phyloP scores from a whole-genome alignment of 2,888 invertebrate species.

The Pediacus dermestoides region DNA sequence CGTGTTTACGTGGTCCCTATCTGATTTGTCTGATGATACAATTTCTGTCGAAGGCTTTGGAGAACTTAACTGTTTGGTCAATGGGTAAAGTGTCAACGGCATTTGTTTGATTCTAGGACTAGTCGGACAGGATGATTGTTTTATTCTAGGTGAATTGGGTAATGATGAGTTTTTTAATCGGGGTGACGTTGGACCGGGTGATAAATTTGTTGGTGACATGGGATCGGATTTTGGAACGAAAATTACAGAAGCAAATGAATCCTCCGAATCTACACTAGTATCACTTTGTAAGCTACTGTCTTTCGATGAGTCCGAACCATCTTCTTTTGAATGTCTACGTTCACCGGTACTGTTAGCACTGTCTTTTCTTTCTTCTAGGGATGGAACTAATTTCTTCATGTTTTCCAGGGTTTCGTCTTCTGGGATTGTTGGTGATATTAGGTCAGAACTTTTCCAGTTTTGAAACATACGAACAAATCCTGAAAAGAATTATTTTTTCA shows the following conservation, averaged over 20 bases:
- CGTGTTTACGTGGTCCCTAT: slow-evolving; percentile 32
- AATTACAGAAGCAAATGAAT: slow-evolving; percentile 90
- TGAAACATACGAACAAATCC: slow-evolving; percentile 82
- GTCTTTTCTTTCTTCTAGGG: slow-evolving; percentile 39
- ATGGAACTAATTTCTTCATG: slow-evolving; percentile 24
- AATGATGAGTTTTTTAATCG: slow-evolving; percentile 66
- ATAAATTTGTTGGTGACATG: slow-evolving; percentile 58
- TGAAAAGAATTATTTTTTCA: no score
- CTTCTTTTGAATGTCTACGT: slow-evolving; percentile 77
- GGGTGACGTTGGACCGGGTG: slow-evolving; percentile 62
- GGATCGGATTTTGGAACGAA: slow-evolving; percentile 81
- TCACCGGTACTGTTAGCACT: slow-evolving; percentile 46
- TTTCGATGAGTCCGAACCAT: slow-evolving; percentile 84
- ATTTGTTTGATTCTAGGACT: slow-evolving; percentile 66
- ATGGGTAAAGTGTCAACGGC: slow-evolving; percentile 53
- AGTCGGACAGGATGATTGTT: slow-evolving; percentile 65
- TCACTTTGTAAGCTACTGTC: slow-evolving; percentile 90
- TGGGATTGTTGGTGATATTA: slow-evolving; percentile 43
- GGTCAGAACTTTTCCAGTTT: slow-evolving; percentile 67
- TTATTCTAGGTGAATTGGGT: slow-evolving; percentile 73
- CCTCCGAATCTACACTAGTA: slow-evolving; percentile 90
- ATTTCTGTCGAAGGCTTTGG: slow-evolving; percentile 51
- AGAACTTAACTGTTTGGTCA: slow-evolving; percentile 59
- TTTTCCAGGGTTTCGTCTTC: slow-evolving; percentile 38
- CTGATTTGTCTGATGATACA: slow-evolving; percentile 29